phyloP scores from a whole-genome alignment of 1,140 invertebrate genomes.

The Pemphigus obesinymphae region DNA sequence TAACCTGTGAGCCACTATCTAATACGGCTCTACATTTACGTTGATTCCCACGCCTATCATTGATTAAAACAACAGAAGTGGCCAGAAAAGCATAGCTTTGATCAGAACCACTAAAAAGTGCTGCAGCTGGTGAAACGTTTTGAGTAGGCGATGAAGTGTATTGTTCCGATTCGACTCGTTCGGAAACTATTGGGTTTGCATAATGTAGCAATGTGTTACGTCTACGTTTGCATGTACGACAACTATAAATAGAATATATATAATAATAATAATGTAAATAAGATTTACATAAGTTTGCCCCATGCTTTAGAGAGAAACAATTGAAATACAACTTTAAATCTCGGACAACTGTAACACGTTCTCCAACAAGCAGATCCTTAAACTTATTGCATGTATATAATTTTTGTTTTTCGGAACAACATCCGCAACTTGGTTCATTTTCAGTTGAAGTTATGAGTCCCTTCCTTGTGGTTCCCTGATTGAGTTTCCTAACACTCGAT shows the following conservation, averaged over 20 bases:
- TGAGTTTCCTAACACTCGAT: background rate
- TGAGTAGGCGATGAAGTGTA: too few species aligned
- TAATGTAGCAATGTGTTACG: background rate
- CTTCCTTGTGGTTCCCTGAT: background rate
- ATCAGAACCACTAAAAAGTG: background rate
- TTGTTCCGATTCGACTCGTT: background rate
- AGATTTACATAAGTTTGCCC: background rate
- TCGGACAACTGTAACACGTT: background rate
- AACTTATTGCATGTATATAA: background rate
- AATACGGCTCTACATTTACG: background rate
- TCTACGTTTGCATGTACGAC: background rate
- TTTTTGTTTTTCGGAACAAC: background rate
- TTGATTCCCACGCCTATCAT: background rate
- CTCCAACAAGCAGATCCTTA: background rate
- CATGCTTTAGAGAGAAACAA: background rate
- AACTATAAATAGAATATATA: background rate
- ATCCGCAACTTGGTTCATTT: background rate
- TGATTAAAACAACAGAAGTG: background rate
- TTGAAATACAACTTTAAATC: background rate
- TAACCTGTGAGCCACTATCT: background rate
- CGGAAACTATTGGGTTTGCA: background rate
- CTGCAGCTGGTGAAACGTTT: background rate
- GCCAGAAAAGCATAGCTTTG: background rate
- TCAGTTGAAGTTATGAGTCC: background rate
- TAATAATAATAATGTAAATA: too few species aligned